Conservation (phyloP, 2,113 vertebrate species). For the Cynoglossus semilaevis region DNA sequence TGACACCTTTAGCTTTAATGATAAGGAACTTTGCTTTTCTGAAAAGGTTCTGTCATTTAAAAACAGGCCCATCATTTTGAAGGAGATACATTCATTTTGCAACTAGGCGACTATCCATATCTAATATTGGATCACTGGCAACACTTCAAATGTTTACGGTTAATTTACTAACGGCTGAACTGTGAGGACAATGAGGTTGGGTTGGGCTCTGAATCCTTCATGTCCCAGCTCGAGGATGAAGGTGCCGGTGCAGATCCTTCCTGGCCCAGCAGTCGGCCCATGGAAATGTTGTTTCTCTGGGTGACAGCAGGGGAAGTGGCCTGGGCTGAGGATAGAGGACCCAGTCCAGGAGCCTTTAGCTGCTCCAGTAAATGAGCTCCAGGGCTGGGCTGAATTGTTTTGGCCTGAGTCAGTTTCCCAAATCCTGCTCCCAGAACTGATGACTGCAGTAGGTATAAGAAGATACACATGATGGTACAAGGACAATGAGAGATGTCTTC, state of each 20-base stretch:
- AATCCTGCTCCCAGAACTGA: constrained; percentile 92
- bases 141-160: background rate
- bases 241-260: constrained; percentile 59
- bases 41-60: too few relatives aligned
- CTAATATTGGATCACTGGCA: too few relatives aligned
- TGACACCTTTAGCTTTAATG: too few relatives aligned
- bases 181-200: constrained; percentile 80
- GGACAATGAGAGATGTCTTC: too few relatives aligned
- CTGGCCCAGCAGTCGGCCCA: constrained; percentile 64
- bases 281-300: constrained; percentile 70
- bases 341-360: constrained; percentile 85
- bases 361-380: constrained; percentile 91
- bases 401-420: constrained; percentile 83
- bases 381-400: constrained; percentile 64
- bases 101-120: too few relatives aligned
- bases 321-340: constrained; percentile 80
- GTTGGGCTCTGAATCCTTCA: constrained; percentile 80
- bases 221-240: constrained; percentile 85
- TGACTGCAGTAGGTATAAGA: constrained; percentile 72
- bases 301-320: constrained; percentile 72
- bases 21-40: too few relatives aligned
- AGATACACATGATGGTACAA: too few relatives aligned
- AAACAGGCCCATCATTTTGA: too few relatives aligned
- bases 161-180: constrained; percentile 84
- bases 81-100: too few relatives aligned